Evolutionary conservation across 2,797 vertebrate species (phyloP).

Genomic region (Catamblyrhynchus diadema): DNA sequence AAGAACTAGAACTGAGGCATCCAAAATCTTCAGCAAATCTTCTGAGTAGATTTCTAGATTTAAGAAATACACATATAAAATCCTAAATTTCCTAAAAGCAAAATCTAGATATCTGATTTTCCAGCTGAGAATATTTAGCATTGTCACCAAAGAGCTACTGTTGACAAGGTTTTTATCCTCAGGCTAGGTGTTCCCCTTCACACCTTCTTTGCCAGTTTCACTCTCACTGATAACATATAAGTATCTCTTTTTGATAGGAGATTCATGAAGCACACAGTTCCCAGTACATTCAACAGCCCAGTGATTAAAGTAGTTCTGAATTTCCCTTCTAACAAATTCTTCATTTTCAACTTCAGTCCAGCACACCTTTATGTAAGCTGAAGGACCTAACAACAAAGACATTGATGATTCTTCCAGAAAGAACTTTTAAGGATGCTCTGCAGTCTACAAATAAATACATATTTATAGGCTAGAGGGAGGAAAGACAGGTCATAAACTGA

Average conservation of each 20-base stretch:
- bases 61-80: neutral
- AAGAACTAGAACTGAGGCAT: neutral
- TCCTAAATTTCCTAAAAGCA: neutral
- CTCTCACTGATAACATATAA: neutral
- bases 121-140: neutral
- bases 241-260: neutral
- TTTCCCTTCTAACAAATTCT: neutral
- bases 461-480: neutral
- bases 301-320: neutral
- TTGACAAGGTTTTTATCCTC: neutral
- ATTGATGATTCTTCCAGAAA: neutral
- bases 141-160: neutral
- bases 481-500: neutral
- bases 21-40: neutral
- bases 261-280: neutral
- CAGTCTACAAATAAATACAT: neutral
- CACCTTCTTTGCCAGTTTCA: neutral
- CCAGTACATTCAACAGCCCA: neutral
- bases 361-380: neutral
- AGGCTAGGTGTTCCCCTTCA: neutral
- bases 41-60: neutral
- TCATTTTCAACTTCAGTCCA: neutral
- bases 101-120: neutral
- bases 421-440: neutral
- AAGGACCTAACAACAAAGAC: neutral